phyloP scores from a whole-genome alignment of 2,113 vertebrate species.

The Gracilinanus agilis region DNA sequence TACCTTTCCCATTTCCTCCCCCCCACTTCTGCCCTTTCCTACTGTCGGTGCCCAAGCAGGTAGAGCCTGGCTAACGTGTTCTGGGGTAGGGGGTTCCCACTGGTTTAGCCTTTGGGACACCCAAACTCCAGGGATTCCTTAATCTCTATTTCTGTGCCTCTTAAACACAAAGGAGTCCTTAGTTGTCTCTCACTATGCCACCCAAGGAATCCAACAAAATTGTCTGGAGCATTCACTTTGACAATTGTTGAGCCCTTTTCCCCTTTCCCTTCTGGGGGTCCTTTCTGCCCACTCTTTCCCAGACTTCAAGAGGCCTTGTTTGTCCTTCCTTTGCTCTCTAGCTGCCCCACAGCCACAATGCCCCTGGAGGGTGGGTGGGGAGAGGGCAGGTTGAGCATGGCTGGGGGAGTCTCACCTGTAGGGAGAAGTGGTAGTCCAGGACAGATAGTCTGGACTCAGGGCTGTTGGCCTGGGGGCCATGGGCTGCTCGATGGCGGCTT shows the following conservation, averaged over 20 bases:
- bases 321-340: not conserved
- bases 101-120: not conserved
- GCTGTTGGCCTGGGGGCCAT: conserved; percentile 85
- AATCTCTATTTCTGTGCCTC: not conserved
- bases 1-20: not conserved
- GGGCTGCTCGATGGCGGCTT: conserved; percentile 87
- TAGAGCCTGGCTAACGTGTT: not conserved
- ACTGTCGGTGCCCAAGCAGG: not conserved
- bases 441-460: conserved; percentile 86
- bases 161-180: no score
- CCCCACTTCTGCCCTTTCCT: not conserved
- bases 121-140: not conserved
- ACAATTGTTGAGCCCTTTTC: no score
- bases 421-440: conserved; percentile 85
- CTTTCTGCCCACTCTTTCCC: not conserved
- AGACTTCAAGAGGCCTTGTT: not conserved
- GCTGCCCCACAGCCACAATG: not conserved
- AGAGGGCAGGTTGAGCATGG: not conserved
- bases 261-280: not conserved
- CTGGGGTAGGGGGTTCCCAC: not conserved
- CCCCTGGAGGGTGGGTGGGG: not conserved
- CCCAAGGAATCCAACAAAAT: not conserved
- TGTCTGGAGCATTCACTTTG: not conserved
- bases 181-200: no score
- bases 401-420: conserved; percentile 84